Evolutionary conservation across 2,888 invertebrate species (phyloP).

Genomic region (Eupithecia subfuscata): DNA sequence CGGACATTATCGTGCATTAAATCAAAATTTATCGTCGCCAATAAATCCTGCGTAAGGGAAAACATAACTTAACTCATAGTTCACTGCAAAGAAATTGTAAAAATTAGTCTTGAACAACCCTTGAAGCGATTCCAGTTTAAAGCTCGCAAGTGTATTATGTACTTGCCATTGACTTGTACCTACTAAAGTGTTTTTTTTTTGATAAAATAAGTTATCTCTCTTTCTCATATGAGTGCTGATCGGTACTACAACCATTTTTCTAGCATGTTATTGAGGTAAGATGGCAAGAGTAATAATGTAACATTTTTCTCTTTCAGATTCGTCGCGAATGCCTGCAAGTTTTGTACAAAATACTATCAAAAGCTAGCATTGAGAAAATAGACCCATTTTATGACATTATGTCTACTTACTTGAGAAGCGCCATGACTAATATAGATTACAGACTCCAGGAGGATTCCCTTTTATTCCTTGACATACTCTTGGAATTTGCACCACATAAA

Average conservation of each 20-base stretch:
- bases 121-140: no score
- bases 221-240: not conserved
- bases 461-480: constrained; percentile 89
- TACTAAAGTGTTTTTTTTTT: no score
- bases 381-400: constrained; percentile 90
- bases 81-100: no score
- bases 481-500: constrained; percentile 86
- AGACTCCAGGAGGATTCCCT: constrained; percentile 93
- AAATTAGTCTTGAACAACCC: no score
- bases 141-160: no score
- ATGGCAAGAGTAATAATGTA: not conserved
- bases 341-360: constrained; percentile 77
- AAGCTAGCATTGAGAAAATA: constrained; percentile 76
- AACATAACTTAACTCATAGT: no score
- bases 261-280: not conserved
- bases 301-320: constrained; percentile 65
- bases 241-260: not conserved
- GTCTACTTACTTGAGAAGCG: constrained; percentile 92
- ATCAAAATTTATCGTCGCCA: no score
- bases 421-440: constrained; percentile 94
- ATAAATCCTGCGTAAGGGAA: no score
- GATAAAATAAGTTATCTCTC: no score
- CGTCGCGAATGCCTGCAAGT: constrained; percentile 84
- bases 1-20: no score
- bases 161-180: no score